A percentile compares a stretch with the other conserved stretches of the same genome.
phyloP scores from a whole-genome alignment of 2,888 invertebrate genomes.

The Drosophila meridiana region DNA sequence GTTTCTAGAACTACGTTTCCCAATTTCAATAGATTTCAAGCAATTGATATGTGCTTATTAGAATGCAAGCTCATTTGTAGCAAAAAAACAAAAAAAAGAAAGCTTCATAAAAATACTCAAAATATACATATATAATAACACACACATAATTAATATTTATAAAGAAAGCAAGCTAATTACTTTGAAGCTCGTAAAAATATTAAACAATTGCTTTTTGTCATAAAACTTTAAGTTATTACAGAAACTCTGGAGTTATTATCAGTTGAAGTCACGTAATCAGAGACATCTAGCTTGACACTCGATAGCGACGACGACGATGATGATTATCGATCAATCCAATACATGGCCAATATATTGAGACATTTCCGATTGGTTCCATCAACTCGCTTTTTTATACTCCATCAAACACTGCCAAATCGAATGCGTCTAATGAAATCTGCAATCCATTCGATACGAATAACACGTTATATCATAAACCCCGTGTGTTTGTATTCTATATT shows the following conservation, averaged over 20 bases:
- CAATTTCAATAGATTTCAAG: background rate
- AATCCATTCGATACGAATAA: constrained; percentile 47
- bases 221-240: background rate
- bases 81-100: background rate
- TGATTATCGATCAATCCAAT: too few species aligned
- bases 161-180: background rate
- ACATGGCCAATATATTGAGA: background rate
- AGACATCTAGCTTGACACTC: background rate
- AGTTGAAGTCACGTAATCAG: background rate
- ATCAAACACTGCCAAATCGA: constrained; percentile 48
- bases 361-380: constrained; percentile 12
- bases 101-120: background rate
- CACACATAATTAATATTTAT: background rate
- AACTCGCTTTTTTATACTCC: constrained; percentile 38
- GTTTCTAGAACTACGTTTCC: too few species aligned
- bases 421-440: constrained; percentile 54
- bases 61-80: background rate
- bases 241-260: background rate
- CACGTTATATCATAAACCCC: constrained; percentile 29
- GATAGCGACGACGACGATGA: background rate
- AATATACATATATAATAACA: background rate
- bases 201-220: background rate
- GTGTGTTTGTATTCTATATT: background rate
- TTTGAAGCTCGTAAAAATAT: background rate
- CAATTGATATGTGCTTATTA: background rate